Evolutionary conservation across 2,888 invertebrate genomes (phyloP).

Genomic region (Apodemia zela): DNA sequence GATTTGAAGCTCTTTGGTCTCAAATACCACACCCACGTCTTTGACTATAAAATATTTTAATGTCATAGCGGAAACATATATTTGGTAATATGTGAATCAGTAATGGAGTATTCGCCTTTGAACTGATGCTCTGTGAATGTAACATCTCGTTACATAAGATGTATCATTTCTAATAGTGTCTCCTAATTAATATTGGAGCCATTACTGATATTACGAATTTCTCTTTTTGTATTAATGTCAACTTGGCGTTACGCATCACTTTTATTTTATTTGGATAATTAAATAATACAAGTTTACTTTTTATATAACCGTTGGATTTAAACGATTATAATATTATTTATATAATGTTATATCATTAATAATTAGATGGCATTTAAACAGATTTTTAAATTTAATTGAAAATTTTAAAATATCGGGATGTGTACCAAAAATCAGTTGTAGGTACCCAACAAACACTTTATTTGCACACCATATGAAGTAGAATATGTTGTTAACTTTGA

Average conservation of each 20-base stretch:
- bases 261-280: not conserved
- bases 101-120: slow-evolving; percentile 11
- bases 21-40: slow-evolving; percentile 30
- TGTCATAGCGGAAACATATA: slow-evolving; percentile 33
- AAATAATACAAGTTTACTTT: too few relatives aligned
- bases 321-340: too few relatives aligned
- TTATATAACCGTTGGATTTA: too few relatives aligned
- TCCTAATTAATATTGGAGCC: slow-evolving; percentile 11
- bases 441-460: too few relatives aligned
- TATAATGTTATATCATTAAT: too few relatives aligned
- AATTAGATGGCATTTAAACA: too few relatives aligned
- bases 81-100: slow-evolving; percentile 24
- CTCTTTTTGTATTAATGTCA: slow-evolving; percentile 7
- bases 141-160: slow-evolving; percentile 1
- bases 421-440: too few relatives aligned
- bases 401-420: too few relatives aligned
- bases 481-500: too few relatives aligned
- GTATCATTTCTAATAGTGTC: slow-evolving; percentile 11
- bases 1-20: slow-evolving; percentile 5
- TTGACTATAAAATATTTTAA: slow-evolving; percentile 24
- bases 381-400: too few relatives aligned
- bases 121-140: slow-evolving; percentile 14
- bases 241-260: not conserved
- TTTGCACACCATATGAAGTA: too few relatives aligned
- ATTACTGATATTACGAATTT: slow-evolving; percentile 9